Evolutionary conservation across 2,888 invertebrate species (phyloP), one percentile per base, ranked within the genome.

Genomic region (Ligdia adustata): DNA sequence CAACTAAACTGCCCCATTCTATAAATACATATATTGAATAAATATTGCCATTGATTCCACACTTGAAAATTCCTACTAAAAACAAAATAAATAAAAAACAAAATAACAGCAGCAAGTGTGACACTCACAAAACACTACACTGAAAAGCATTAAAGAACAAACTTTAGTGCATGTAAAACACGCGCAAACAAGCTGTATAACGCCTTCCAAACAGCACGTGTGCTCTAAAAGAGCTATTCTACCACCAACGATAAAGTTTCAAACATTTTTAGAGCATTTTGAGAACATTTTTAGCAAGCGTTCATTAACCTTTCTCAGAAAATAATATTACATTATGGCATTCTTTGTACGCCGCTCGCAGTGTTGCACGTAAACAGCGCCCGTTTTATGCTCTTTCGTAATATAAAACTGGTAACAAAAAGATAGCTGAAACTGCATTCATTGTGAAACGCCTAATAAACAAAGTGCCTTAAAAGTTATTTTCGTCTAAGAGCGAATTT

Each of bases 281-380:
- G 27, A 41, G 14, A 38, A 31, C 20, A 39, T 34, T 52, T 52
- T 39, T 33, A 45, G 9, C 22, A 2, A 46, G 16, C 24, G 38
- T 46, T 52, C 39, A 46, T 52, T 52, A 42, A 42, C 46, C 46
- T 46, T 34, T 31, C 39, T 16, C 34, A 34, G 34, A 52, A 45
- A 52, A 37, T 51, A 33, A 38, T 42, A 46, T 42, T 9, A 27
- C 20, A 32, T 20, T 42, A 48, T 28, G 32, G 22, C 48, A 33
- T 38, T 37, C 41, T 48, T 48, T 48, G 37, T 38, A 14, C 11
- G 28, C 9, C 13, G 9, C 14, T 15, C 5, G 5, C 16, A 16
- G 3, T 4, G 22, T 32, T 24, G 35, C 47, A 41, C 39, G 35
- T 46, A 41, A 35, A 32, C 47, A 41, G 31, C 9, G 26, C 32